phyloP scores from a whole-genome alignment of 2,888 invertebrate genomes.

The Cataglyphis albicans region DNA sequence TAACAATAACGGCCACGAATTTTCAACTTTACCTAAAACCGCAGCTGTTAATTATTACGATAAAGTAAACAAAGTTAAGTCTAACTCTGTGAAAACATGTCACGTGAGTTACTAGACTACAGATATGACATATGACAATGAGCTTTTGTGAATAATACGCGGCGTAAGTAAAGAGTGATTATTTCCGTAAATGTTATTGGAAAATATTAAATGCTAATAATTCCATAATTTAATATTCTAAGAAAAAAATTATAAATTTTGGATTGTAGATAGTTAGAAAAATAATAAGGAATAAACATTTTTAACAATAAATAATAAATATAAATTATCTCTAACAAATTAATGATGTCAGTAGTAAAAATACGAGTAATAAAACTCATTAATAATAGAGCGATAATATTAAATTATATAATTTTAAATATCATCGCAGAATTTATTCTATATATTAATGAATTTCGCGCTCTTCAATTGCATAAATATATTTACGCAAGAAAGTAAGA shows the following conservation, averaged over 20 bases:
- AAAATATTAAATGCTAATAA: neutral
- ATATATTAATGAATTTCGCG: neutral
- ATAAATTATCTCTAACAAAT: slow-evolving; percentile 8
- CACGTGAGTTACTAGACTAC: slow-evolving; percentile 51
- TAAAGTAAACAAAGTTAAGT: slow-evolving; percentile 48
- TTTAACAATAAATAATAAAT: neutral
- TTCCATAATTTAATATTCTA: neutral
- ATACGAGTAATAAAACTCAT: neutral
- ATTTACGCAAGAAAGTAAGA: neutral
- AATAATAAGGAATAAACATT: neutral
- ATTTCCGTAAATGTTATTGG: neutral
- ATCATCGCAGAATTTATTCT: neutral
- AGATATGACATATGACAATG: slow-evolving; percentile 35
- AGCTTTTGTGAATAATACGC: slow-evolving; percentile 49
- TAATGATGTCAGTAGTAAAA: neutral
- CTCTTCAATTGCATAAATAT: neutral
- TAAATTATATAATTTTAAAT: neutral
- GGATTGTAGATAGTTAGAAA: neutral
- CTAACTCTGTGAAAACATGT: slow-evolving; percentile 48
- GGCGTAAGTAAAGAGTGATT: slow-evolving; percentile 1
- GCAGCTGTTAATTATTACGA: slow-evolving; percentile 60
- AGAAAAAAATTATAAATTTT: neutral
- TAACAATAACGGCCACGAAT: slow-evolving; percentile 43
- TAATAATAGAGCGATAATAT: slow-evolving; percentile 12
- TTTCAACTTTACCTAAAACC: slow-evolving; percentile 57